Conservation (phyloP, 2,888 invertebrate genomes). For the Troglohyphantes excavatus region DNA sequence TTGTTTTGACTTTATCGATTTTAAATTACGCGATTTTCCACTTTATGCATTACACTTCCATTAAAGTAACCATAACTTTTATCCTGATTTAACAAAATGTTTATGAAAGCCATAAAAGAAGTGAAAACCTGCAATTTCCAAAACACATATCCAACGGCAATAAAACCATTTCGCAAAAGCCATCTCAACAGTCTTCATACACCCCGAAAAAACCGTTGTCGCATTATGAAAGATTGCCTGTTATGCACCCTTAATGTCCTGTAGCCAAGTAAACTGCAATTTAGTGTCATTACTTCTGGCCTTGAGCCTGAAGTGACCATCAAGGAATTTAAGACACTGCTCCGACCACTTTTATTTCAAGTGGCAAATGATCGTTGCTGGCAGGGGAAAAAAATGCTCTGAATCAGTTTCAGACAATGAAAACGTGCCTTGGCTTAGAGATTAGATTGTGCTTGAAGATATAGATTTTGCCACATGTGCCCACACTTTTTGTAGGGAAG, state of each 20-base stretch:
- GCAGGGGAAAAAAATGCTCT: background rate
- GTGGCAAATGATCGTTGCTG: constrained; percentile 57
- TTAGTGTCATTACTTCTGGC: constrained; percentile 38
- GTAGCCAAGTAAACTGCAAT: constrained; percentile 28
- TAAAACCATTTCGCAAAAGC: background rate
- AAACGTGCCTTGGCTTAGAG: constrained; percentile 29
- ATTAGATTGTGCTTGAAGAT: background rate
- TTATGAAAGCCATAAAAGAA: background rate
- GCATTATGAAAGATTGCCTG: background rate
- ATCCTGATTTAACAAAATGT: background rate
- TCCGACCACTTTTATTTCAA: constrained; percentile 48
- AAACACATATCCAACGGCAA: background rate
- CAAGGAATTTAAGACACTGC: constrained; percentile 21
- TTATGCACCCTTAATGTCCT: constrained; percentile 4
- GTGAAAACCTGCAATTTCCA: background rate
- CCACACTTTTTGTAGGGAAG: constrained; percentile 15
- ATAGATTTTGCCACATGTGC: constrained; percentile 1
- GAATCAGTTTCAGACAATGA: constrained; percentile 10
- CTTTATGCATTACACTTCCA: too few relatives aligned
- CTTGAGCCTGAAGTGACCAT: constrained; percentile 38
- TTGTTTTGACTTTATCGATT: too few relatives aligned
- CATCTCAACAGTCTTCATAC: background rate
- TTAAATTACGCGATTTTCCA: too few relatives aligned
- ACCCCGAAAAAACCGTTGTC: background rate
- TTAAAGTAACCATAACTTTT: too few relatives aligned